phyloP scores from a whole-genome alignment of 1,140 invertebrate species.

The Maniola jurtina region DNA sequence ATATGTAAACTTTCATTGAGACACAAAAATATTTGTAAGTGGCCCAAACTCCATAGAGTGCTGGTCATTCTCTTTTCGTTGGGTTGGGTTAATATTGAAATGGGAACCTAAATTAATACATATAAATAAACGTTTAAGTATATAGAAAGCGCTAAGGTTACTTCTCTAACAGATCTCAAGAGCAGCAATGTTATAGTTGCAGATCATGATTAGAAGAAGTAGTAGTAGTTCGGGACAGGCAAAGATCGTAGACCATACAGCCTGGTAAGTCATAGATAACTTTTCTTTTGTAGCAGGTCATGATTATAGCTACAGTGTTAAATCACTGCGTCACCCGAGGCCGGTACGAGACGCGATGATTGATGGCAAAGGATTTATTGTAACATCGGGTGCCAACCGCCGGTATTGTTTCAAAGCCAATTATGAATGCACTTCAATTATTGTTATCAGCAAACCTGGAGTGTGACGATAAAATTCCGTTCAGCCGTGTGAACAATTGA shows the following conservation, averaged over 20 bases:
- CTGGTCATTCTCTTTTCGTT: no score
- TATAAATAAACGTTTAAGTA: no score
- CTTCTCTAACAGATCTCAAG: no score
- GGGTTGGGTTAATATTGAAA: no score
- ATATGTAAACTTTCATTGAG: no score
- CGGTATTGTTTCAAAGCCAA: constrained; percentile 25
- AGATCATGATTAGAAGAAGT: constrained; percentile 29
- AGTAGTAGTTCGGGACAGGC: no score
- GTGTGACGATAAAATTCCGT: constrained; percentile 22
- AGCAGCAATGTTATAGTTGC: constrained; percentile 17
- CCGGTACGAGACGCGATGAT: constrained; percentile 21
- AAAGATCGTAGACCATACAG: no score
- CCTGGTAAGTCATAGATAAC: no score
- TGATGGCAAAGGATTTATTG: constrained; percentile 27
- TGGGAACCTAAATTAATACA: no score
- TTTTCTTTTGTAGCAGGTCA: constrained; percentile 31
- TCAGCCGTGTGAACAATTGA: constrained; percentile 5
- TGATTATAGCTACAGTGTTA: constrained; percentile 13
- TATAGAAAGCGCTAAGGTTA: no score
- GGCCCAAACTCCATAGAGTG: no score
- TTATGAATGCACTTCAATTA: constrained; percentile 14
- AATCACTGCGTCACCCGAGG: constrained; percentile 20
- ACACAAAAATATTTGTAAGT: no score
- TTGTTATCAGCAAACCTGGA: constrained; percentile 13
- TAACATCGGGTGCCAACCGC: constrained; percentile 16